Percentiles rank a stretch among this genome's conserved stretches.
phyloP scores from a whole-genome alignment of 2,888 invertebrate genomes.

The Chelonus formosanus region DNA sequence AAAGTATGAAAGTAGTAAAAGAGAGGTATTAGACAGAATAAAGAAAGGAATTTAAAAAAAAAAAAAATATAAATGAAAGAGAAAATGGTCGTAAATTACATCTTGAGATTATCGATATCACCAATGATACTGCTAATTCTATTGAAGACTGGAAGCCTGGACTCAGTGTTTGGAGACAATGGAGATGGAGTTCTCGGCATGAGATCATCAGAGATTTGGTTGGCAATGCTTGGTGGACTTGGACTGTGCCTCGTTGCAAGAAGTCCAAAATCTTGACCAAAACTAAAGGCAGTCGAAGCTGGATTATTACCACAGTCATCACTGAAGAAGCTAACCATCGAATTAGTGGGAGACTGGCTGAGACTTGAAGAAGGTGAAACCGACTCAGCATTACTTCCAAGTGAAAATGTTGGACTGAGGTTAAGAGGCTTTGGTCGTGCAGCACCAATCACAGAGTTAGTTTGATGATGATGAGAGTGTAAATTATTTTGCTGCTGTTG shows the following conservation, averaged over 20 bases:
- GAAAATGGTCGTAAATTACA: conserved; percentile 44
- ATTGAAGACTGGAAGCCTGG: conserved; percentile 84
- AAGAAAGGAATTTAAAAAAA: conserved; percentile 11
- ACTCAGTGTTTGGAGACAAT: conserved; percentile 67
- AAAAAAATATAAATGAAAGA: conserved; percentile 3
- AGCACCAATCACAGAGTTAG: conserved; percentile 49
- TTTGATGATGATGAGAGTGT: conserved; percentile 28
- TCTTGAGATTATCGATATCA: conserved; percentile 58
- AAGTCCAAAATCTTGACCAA: conserved; percentile 57
- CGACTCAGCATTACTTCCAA: conserved; percentile 68
- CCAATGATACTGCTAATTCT: conserved; percentile 70
- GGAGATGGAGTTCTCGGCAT: conserved; percentile 55
- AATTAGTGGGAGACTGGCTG: conserved; percentile 72
- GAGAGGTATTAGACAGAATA: conserved; percentile 13
- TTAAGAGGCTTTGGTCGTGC: conserved; percentile 62
- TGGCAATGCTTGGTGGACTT: conserved; percentile 46
- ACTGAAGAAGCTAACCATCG: conserved; percentile 71
- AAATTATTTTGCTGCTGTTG: conserved; percentile 32
- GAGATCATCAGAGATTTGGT: conserved; percentile 43
- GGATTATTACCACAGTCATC: conserved; percentile 64
- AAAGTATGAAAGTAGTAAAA: conserved; percentile 1
- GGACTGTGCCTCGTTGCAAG: conserved; percentile 67
- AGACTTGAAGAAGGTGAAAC: conserved; percentile 72
- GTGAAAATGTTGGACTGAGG: conserved; percentile 62
- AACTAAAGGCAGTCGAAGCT: conserved; percentile 58